Evolutionary conservation across 2,113 vertebrate genomes (phyloP), one percentile per base, ranked within the genome.

Genomic region (Entosphenus tridentatus): DNA sequence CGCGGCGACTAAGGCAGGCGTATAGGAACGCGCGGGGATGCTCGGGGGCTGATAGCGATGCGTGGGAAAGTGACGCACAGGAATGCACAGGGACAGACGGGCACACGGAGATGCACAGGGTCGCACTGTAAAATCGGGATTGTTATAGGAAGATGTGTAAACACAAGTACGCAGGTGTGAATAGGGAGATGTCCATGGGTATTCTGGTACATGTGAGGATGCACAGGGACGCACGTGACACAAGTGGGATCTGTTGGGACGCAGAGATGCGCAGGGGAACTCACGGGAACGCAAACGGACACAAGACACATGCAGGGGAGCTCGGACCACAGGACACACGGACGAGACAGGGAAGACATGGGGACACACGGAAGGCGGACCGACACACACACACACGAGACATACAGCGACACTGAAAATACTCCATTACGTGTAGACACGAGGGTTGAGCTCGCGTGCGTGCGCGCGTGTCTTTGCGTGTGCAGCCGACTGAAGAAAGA

Each of bases 401-500:
- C 11, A 57, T 56, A 56, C 54, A 21, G 67, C 21, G 62, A 56
- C 55, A 56, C 67, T 14, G 54, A 57, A 55, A 57, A 71, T 11
- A 72, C 56, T 56, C 14, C 13, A 16, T 5, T 16, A 54, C 12
- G 55, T 17, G 12, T 14, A 9, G 12, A 54, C 12, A 13, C 55
- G 21, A 13, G 9, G 55, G 13, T 9, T 68, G 21, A 8, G 21
- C 7, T 68, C 12, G 13, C 21, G 18, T 54, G 13, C 55, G 67
- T 68, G 14, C 10, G 13, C 17, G 71, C 81, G 55, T 68, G 12
- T 73, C 57, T 71, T 68, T 69, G 73, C 70, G 57, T 67, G 79
- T 72, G 62, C 78, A 96, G 91, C 81, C 91, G 93, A 82, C 82
- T 95, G 84, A 96, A 97, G 82, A 97, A 97, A 77, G 92, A 97